Base-by-base conservation (phyloP, 2,888 invertebrate species). In the Tiliacea aurago region DNA sequence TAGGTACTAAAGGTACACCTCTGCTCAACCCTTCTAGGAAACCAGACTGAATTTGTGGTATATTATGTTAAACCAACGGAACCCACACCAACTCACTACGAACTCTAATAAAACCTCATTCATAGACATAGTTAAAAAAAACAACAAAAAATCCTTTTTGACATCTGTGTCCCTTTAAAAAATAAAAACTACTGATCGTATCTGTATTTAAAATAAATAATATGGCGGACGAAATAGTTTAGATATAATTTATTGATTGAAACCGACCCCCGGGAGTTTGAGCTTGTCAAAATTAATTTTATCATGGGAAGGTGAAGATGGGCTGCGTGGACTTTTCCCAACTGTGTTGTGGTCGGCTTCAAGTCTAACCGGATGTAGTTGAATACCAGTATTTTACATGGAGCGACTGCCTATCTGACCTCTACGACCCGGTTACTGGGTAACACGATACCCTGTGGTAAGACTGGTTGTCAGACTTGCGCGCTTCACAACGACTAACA, bases 121-220 rank as follows among this genome's bases (percentile, higher is more conserved):
- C 85, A 87, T 86, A 84, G 88, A 82, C 76, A 70, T 10, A 55
- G 10, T 23, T 10, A 1, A 33, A 63, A 61, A 72, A 69, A 78
- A 79, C 64, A 55, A 23, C 28, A 58, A 66, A 58, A 66, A 73
- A 76, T 70, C 66, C 70, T 68, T 33, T 80, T 80, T 87, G 87
- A 88, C 86, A 76, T 81, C 77, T 86, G 73, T 88, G 87, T 91
- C 91, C 90, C 89, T 91, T 90, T 87, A 83, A 84, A 87, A 90
- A 90, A 91, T 90, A 87, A 76, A 76, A 70, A 76, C 53, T 84
- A 77, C 85, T 79, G 91, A 92, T 93, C 70, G 71, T 92, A 93
- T 91, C 93, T 87, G 85, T 84, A 85, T 87, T 86, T 84, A 55
- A 72, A 91, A 92, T 90, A 92, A 92, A 92, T 90, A 92, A 33